Base-by-base conservation (phyloP, 2,888 invertebrate species). In the Doris montereyensis region DNA sequence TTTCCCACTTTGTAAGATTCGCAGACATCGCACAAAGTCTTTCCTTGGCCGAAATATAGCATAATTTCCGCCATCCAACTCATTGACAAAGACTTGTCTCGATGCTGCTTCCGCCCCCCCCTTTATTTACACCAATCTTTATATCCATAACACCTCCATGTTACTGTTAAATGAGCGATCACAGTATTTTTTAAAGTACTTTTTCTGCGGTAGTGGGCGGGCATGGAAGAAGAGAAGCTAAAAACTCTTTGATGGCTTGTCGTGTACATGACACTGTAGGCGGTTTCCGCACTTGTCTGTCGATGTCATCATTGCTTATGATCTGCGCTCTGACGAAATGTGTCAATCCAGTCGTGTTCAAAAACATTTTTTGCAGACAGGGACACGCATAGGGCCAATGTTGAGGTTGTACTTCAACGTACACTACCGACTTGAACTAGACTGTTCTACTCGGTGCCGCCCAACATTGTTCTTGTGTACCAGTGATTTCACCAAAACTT, bases 281-380 rank as follows among this genome's bases (percentile, higher is more conserved):
- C 17, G 17, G 8, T n/a, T n/a, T n/a, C n/a, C n/a, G n/a, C n/a
- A n/a, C n/a, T n/a, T n/a, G n/a, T n/a, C n/a, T n/a, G n/a, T n/a
- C n/a, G 17, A 41, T 41, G 5, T 41, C 17, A 10, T 17, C 52
- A 5, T 41, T 17, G 17, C 52, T 17, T 41, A 41, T 10, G 17
- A 41, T 17, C 17, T 41, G 52, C 5, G 52, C 17, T 41, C 52
- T 41, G 17, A 41, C 17, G 52, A 41, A 41, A 17, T 41, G 52
- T 2, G 67, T 4, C 21, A 65, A 21, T 41, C 52, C 52, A 26
- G 5, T 65, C 1, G 67, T 13, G 10, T 26, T 65, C 3, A 65
- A 28, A 8, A 65, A 65, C 26, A 65, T 65, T 65, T 4, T 65
- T 65, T 65, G 67, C 67, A 65, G 1, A 65, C 67, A 10, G 67